Conservation (phyloP, 1,140 invertebrate genomes). For the Pseudomyrmex dendroicus region DNA sequence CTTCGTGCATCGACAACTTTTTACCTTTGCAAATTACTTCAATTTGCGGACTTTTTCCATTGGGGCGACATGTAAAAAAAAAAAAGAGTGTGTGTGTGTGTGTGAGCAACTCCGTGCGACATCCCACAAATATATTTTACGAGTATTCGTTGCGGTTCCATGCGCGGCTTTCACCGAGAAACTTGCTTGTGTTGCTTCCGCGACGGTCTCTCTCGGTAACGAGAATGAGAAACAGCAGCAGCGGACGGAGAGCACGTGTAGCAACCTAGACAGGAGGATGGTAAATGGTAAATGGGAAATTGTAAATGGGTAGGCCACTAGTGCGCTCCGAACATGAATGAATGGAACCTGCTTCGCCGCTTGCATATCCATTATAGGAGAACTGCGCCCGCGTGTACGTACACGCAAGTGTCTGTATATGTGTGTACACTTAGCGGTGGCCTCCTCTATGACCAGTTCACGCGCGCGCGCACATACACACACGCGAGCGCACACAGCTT, state of each 20-base stretch:
- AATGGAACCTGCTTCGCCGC: slow-evolving; percentile 83
- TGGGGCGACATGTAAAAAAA: too few relatives aligned
- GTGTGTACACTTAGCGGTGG: neutral
- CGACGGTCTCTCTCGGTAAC: neutral
- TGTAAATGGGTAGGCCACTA: slow-evolving; percentile 81
- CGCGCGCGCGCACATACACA: neutral
- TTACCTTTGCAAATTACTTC: too few relatives aligned
- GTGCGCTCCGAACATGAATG: slow-evolving; percentile 81
- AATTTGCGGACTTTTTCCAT: too few relatives aligned
- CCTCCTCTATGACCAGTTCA: slow-evolving; percentile 46
- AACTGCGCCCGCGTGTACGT: slow-evolving; percentile 69
- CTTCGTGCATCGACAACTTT: too few relatives aligned
- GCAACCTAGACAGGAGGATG: slow-evolving; percentile 69
- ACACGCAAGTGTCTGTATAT: neutral
- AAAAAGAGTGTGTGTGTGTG: too few relatives aligned
- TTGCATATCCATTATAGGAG: slow-evolving; percentile 83
- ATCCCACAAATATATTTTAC: neutral
- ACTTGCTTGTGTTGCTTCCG: neutral
- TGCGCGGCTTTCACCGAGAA: neutral
- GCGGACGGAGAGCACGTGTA: slow-evolving; percentile 49
- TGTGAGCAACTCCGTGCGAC: too few relatives aligned
- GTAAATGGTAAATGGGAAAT: slow-evolving; percentile 80
- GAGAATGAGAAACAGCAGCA: slow-evolving; percentile 68
- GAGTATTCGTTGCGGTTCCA: neutral
- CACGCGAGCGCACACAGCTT: too few relatives aligned